phyloP scores from a whole-genome alignment of 2,888 invertebrate genomes.

The Eupithecia tripunctaria region DNA sequence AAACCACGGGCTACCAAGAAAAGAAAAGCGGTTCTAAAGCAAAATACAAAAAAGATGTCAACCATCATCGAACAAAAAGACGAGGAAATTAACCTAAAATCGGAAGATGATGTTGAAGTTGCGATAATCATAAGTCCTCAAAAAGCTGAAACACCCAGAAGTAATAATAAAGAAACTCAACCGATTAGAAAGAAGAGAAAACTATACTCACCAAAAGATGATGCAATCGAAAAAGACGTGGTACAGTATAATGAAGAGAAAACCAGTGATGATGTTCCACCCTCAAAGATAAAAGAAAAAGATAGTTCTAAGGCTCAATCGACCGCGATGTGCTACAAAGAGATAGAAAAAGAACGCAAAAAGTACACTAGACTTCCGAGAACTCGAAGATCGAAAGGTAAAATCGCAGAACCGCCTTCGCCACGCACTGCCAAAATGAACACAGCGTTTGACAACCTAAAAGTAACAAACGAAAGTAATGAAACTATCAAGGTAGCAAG shows the following conservation, averaged over 20 bases:
- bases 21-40: conserved; percentile 43
- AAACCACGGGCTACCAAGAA: conserved; percentile 40
- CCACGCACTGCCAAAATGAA: conserved; percentile 62
- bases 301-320: conserved; percentile 45
- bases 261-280: conserved; percentile 41
- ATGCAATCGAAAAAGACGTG: conserved; percentile 44
- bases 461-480: conserved; percentile 54
- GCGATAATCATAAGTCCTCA: conserved; percentile 17
- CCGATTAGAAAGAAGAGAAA: conserved; percentile 63
- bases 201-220: conserved; percentile 72
- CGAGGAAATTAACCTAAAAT: conserved; percentile 39
- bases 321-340: conserved; percentile 64
- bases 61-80: conserved; percentile 54
- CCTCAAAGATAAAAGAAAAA: conserved; percentile 46
- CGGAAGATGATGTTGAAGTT: conserved; percentile 23
- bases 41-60: conserved; percentile 52
- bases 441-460: conserved; percentile 65
- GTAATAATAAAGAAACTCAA: conserved; percentile 17
- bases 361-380: conserved; percentile 52
- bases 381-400: conserved; percentile 22
- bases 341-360: conserved; percentile 64
- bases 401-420: conserved; percentile 47
- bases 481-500: conserved; percentile 56
- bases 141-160: conserved; percentile 12
- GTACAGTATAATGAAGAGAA: conserved; percentile 27